Conservation (phyloP, 1,140 invertebrate genomes). For the Cotesia typhae region DNA sequence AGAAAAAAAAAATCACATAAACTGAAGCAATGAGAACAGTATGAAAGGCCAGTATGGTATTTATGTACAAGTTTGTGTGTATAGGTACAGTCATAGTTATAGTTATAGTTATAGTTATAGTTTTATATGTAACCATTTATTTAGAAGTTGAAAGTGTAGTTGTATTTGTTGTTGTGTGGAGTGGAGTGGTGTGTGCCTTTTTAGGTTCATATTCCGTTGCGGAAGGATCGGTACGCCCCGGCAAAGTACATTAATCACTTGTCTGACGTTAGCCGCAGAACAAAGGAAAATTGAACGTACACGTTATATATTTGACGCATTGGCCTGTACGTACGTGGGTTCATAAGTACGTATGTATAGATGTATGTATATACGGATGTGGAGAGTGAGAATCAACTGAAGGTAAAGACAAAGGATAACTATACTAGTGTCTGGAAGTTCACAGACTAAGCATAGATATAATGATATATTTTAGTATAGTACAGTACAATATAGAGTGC, state of each 20-base stretch:
- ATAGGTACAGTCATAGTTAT: neutral
- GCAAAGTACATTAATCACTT: constrained; percentile 23
- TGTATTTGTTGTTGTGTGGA: constrained; percentile 4
- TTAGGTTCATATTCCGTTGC: constrained; percentile 15
- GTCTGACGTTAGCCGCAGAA: constrained; percentile 2
- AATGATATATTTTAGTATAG: neutral
- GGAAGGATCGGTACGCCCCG: neutral
- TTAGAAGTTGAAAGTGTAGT: neutral
- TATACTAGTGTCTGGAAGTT: constrained; percentile 16
- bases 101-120: neutral
- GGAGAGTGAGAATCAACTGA: constrained; percentile 8
- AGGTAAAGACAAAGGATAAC: constrained; percentile 22
- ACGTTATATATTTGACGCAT: constrained; percentile 12
- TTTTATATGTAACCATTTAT: neutral
- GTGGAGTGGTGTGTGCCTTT: neutral
- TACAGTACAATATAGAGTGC: neutral
- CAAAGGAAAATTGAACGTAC: constrained; percentile 18
- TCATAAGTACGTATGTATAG: neutral
- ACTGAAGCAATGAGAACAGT: constrained; percentile 5
- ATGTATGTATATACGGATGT: too few relatives aligned
- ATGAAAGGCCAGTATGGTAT: constrained; percentile 9
- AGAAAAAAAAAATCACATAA: neutral
- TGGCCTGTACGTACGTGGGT: constrained; percentile 5
- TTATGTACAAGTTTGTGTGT: neutral
- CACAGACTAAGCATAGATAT: constrained; percentile 7